These are phyloP conservation scores for Lathamus discolor DNA, from an alignment of 2,113 vertebrate species.

Conservation along the genomic window DNA sequence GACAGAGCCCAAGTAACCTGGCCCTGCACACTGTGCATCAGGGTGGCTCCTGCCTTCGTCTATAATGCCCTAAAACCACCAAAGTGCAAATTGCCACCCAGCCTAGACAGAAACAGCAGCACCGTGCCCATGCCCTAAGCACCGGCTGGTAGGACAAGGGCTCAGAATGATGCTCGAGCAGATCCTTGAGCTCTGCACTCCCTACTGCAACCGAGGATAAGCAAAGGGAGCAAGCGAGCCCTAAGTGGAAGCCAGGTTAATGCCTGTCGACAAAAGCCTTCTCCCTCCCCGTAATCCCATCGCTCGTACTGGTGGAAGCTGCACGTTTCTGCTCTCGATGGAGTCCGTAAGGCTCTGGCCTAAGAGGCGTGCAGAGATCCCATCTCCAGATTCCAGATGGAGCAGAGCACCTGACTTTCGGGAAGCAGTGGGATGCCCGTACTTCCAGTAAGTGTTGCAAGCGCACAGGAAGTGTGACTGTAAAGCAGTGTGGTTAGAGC, in stretches of 20 bases:
- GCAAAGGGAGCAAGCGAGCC: not conserved
- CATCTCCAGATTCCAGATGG: not conserved
- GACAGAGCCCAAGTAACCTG: not conserved
- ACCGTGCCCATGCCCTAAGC: not conserved
- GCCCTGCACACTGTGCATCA: not conserved
- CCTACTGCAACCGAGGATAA: not conserved
- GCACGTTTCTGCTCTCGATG: fast-evolving
- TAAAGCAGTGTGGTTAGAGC: not conserved
- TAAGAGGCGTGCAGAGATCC: not conserved
- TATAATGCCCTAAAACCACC: not conserved
- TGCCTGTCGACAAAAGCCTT: not conserved
- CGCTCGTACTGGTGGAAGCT: not conserved
- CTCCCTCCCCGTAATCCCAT: fast-evolving
- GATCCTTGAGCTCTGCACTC: not conserved
- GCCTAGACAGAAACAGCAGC: not conserved
- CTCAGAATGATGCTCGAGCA: not conserved
- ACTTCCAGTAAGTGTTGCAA: not conserved
- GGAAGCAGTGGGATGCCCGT: not conserved
- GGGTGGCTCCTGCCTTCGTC: not conserved
- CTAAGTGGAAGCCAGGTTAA: not conserved
- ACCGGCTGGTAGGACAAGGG: not conserved
- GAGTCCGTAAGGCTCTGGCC: not conserved
- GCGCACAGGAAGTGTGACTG: not conserved
- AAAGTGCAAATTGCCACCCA: not conserved
- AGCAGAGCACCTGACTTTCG: not conserved